phyloP scores from a whole-genome alignment of 2,797 vertebrate species.

The Oreortyx pictus region DNA sequence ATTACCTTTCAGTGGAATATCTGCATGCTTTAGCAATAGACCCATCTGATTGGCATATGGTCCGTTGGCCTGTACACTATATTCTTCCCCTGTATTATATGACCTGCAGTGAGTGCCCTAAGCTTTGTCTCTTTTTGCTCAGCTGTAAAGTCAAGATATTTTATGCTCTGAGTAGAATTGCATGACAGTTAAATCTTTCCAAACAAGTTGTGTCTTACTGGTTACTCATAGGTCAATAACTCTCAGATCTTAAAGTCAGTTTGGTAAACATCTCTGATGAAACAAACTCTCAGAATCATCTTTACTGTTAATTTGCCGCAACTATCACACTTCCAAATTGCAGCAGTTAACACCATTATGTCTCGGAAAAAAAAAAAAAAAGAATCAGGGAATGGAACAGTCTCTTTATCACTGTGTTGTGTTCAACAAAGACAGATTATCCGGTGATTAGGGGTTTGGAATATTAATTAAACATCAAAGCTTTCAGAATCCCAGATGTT shows the following conservation, averaged over 20 bases:
- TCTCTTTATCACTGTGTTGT: conserved; percentile 20
- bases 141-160: background rate
- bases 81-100: background rate
- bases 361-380: background rate
- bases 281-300: background rate
- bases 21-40: background rate
- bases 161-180: background rate
- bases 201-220: background rate
- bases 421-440: conserved; percentile 44
- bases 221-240: background rate
- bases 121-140: background rate
- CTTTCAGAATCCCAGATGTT: conserved; percentile 57
- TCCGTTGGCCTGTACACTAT: background rate
- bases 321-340: background rate
- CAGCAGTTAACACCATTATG: background rate
- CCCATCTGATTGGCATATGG: background rate
- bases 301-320: conserved; percentile 14
- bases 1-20: background rate
- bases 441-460: conserved; percentile 31
- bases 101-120: background rate
- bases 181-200: background rate
- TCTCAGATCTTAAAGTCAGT: background rate
- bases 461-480: conserved; percentile 68
- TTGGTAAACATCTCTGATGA: background rate
- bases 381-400: background rate